phyloP scores from a whole-genome alignment of 2,113 vertebrate genomes.

The Bambusicola thoracicus region DNA sequence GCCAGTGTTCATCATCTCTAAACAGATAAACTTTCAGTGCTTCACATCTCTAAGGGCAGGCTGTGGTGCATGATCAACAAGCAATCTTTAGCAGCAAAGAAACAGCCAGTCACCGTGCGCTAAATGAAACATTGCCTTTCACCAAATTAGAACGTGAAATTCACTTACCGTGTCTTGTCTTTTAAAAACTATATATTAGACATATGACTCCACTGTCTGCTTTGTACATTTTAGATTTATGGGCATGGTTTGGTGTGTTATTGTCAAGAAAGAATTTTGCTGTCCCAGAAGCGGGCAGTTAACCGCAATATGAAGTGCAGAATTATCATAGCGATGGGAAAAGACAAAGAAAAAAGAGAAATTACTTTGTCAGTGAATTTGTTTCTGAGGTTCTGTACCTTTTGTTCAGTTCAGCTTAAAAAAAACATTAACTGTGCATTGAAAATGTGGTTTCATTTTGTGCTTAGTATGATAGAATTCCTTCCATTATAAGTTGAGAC shows the following conservation, averaged over 20 bases:
- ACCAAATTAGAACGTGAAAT: background rate
- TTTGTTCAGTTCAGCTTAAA: background rate
- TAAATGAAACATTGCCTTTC: background rate
- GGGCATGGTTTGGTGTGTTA: background rate
- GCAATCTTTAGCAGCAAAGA: background rate
- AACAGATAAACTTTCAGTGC: background rate
- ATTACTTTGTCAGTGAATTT: background rate
- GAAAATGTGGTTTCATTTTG: background rate
- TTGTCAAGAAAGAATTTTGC: background rate
- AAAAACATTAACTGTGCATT: background rate
- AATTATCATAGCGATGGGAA: background rate
- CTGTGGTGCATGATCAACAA: background rate
- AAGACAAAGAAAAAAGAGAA: background rate
- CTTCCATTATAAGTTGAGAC: background rate
- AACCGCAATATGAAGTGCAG: background rate
- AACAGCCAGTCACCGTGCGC: background rate
- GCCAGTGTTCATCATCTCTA: background rate
- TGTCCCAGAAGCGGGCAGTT: background rate
- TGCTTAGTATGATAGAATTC: background rate
- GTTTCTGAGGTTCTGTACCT: background rate
- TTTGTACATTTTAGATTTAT: background rate
- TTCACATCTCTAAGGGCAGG: background rate
- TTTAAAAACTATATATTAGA: background rate
- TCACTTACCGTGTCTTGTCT: background rate
- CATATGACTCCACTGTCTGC: background rate